Conservation (phyloP, 1,140 invertebrate genomes). For the Zophobas atratus region DNA sequence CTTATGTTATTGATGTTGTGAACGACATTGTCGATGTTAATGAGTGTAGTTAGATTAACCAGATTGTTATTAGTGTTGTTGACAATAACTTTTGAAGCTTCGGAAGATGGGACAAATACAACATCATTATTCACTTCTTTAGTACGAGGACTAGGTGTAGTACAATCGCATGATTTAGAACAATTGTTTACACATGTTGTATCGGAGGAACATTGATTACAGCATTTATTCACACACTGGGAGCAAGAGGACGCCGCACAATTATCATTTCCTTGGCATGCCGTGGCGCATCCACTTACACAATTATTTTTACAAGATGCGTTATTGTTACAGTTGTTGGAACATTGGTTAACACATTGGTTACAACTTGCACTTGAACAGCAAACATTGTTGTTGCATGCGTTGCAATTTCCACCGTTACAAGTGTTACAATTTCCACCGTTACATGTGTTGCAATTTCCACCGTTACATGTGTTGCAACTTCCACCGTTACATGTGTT, state of each 20-base stretch:
- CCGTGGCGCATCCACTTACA: neutral
- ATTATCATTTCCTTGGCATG: neutral
- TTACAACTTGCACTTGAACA: constrained; percentile 6
- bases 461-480: constrained; percentile 7
- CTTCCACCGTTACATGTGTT: constrained; percentile 1
- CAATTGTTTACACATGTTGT: constrained; percentile 2
- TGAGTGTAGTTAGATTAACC: constrained; percentile 34
- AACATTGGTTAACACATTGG: constrained; percentile 19
- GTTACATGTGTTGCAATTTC: constrained; percentile 4
- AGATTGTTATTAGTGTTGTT: constrained; percentile 34
- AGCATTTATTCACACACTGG: constrained; percentile 4
- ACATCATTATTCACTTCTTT: neutral
- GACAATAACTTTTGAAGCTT: neutral
- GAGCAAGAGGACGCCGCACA: neutral
- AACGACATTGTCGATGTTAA: constrained; percentile 34
- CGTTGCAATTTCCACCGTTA: constrained; percentile 4
- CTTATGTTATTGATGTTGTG: constrained; percentile 41
- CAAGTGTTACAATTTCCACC: constrained; percentile 1
- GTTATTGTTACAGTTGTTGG: constrained; percentile 8
- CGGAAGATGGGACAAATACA: neutral
- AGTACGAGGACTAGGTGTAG: neutral
- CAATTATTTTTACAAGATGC: constrained; percentile 12
- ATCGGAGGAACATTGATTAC: neutral
- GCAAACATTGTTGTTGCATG: constrained; percentile 4
- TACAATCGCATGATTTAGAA: neutral